Percentiles rank a stretch among this genome's conserved stretches.
phyloP scores from a whole-genome alignment of 2,797 vertebrate genomes.

The Sebastes melanostomus region DNA sequence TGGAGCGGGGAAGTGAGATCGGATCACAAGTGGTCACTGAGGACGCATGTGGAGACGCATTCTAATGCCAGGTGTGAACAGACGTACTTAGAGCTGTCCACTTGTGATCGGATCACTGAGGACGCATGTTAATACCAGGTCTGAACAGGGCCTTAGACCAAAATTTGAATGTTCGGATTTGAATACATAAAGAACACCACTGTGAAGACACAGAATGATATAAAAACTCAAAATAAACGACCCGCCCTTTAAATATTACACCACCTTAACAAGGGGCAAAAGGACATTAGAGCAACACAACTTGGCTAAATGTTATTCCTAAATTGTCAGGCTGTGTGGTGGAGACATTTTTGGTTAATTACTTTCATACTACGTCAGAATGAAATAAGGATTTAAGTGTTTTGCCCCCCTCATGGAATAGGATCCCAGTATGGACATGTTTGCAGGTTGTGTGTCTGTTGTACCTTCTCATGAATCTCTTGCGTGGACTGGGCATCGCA shows the following conservation, averaged over 20 bases:
- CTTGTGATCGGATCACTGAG: no score
- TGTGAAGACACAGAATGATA: no score
- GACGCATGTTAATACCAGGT: no score
- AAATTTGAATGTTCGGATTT: no score
- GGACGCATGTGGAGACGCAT: no score
- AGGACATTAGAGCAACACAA: background rate
- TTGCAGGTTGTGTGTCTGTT: background rate
- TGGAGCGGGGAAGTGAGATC: no score
- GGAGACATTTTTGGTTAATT: background rate
- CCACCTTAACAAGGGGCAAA: background rate
- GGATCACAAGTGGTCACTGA: no score
- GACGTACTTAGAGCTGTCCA: no score
- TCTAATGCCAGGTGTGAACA: no score
- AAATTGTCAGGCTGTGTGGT: background rate
- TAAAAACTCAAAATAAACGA: no score
- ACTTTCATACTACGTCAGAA: background rate
- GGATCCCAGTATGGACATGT: background rate
- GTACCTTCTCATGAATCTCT: slow-evolving; percentile 92
- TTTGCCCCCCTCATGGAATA: background rate
- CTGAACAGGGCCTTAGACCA: no score
- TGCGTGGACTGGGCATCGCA: slow-evolving; percentile 92
- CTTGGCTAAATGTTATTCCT: background rate
- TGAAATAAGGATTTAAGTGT: background rate
- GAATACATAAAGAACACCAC: no score
- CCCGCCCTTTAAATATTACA: background rate